Base-by-base conservation (phyloP, 2,797 vertebrate species). In the Characodon lateralis region DNA sequence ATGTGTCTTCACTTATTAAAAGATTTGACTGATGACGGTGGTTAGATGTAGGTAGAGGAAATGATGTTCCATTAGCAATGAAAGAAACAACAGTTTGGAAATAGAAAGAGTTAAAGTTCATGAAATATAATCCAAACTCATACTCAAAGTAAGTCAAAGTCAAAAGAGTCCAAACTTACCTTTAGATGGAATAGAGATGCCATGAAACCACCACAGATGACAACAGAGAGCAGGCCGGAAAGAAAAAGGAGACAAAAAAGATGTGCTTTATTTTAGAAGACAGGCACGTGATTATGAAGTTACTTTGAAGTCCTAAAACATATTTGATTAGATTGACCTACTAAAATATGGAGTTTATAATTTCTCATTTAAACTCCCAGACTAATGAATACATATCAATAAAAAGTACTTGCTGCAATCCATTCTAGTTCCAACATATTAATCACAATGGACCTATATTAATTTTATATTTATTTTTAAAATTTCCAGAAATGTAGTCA, bases 1-100 rank as follows among this genome's bases (percentile, higher is more conserved):
- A 86, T 86, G 79, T 87, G 87, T 84, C 82, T 86, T 87, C 87
- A 81, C 83, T 79, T 78, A 78, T 26, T 70, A 68, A 41, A 68
- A n/a, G 46, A 46, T n/a, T 6, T 3, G 43, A 70, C 13, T 18
- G 48, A 70, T 70, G 66, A 70, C 48, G 41, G 24, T 3, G 14
- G 6, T 24, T 26, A 46, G 3, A 70, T 26, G 6, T 70, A 24
- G 41, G 41, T 70, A 48, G 63, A 70, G 24, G 77, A 83, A 72
- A 55, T 6, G 5, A 39, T 55, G 16, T 56, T 39, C 20, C 6
- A 9, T 39, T n/a, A 13, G n/a, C 31, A 55, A 56, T 35, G 10
- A 56, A 41, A 41, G 51, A 72, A 56, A 10, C 24, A 26, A 48
- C 16, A 4, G 41, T 5, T 70, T 48, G 66, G 41, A 69, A 35